Evolutionary conservation across 2,797 vertebrate species (phyloP).

Genomic region (Mus minutoides): DNA sequence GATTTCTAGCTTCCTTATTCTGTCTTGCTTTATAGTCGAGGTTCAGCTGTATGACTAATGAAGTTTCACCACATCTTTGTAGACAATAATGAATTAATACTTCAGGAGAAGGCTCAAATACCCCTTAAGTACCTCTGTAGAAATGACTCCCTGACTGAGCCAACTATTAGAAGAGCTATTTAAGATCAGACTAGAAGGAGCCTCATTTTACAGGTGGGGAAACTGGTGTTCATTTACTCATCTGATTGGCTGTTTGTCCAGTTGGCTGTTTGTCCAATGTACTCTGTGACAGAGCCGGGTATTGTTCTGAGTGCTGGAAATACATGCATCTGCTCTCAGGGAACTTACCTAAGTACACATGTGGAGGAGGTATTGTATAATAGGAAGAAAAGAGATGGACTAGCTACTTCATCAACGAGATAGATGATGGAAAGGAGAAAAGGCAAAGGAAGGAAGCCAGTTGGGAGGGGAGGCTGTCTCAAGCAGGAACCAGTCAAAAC

Average conservation of each 20-base stretch:
- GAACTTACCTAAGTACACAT: background rate
- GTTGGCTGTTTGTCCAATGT: background rate
- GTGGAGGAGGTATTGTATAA: background rate
- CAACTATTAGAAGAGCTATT: background rate
- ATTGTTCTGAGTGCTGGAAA: background rate
- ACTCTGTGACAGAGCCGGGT: background rate
- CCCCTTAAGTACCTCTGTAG: background rate
- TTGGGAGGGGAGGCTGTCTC: background rate
- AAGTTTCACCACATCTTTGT: constrained; percentile 41
- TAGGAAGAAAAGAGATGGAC: background rate
- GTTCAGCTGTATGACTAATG: constrained; percentile 16
- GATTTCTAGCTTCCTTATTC: constrained; percentile 14
- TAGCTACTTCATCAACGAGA: background rate
- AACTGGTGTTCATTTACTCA: background rate
- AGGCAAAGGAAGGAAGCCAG: background rate
- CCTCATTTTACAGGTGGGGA: constrained; percentile 18
- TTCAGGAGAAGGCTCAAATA: constrained; percentile 3
- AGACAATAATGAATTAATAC: background rate
- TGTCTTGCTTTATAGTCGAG: constrained; percentile 27
- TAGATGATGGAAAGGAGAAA: background rate
- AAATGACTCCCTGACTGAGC: background rate
- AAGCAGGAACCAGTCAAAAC: background rate
- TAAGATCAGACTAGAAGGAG: background rate
- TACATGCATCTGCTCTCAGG: background rate
- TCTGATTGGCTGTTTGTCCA: background rate